These are phyloP conservation scores for Chromis chromis DNA, from an alignment of 2,797 vertebrate species.

Conservation along the genomic window DNA sequence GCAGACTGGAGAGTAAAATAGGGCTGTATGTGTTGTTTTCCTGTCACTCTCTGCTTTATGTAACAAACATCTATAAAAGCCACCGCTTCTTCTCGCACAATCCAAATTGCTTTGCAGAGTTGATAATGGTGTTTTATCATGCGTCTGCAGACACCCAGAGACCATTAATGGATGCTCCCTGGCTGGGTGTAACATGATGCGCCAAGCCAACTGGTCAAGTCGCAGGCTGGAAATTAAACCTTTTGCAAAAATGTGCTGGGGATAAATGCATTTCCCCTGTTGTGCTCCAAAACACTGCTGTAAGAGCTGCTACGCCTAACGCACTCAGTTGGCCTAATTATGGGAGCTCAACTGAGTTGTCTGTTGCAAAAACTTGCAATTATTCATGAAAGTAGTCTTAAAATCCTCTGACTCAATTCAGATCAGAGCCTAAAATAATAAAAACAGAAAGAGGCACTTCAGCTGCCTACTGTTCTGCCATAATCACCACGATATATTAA, in stretches of 20 bases:
- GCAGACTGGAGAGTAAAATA: conserved; percentile 77
- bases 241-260: conserved; percentile 38
- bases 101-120: conserved; percentile 59
- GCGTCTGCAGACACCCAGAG: conserved; percentile 43
- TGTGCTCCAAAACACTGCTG: conserved; percentile 27
- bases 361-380: conserved; percentile 63
- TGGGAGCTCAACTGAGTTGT: conserved; percentile 49
- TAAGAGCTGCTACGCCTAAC: conserved; percentile 25
- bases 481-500: conserved; percentile 62
- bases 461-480: conserved; percentile 44
- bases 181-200: conserved; percentile 41
- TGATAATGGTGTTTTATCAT: conserved; percentile 58
- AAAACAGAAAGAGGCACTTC: conserved; percentile 34
- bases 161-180: conserved; percentile 56
- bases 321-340: conserved; percentile 63
- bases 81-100: conserved; percentile 30
- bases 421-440: conserved; percentile 52
- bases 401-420: conserved; percentile 59
- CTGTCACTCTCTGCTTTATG: conserved; percentile 71
- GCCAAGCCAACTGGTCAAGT: conserved; percentile 51
- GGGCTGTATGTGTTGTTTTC: conserved; percentile 70
- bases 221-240: conserved; percentile 52
- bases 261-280: conserved; percentile 44
- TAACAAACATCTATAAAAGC: conserved; percentile 66
- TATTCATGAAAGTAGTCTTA: conserved; percentile 69